These are phyloP conservation scores for Hyperopisus bebe DNA, from an alignment of 2,113 vertebrate genomes.

Conservation along the genomic window DNA sequence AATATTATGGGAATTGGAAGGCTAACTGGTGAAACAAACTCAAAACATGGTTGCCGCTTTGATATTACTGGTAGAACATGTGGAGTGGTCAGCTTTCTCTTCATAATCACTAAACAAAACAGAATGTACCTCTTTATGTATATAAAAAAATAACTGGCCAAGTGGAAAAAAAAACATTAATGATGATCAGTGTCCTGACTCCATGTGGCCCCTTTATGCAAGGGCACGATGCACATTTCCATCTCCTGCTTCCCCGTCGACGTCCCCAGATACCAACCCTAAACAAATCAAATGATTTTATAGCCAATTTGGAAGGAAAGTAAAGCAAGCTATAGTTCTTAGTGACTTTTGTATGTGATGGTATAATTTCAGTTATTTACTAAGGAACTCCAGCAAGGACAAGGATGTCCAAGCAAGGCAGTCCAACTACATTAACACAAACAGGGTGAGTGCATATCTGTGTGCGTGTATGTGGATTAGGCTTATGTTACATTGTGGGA, in stretches of 20 bases:
- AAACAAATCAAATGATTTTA: background rate
- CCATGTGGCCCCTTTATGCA: background rate
- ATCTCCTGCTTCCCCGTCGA: background rate
- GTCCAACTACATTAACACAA: background rate
- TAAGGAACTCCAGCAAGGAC: background rate
- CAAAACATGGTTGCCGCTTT: background rate
- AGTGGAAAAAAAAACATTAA: background rate
- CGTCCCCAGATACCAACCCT: background rate
- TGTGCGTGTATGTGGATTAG: background rate
- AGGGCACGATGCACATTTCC: background rate
- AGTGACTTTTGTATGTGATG: background rate
- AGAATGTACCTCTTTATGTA: background rate
- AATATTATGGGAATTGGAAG: background rate
- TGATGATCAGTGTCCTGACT: background rate
- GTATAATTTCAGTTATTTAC: background rate
- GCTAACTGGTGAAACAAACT: background rate
- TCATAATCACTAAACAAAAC: background rate
- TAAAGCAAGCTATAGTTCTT: background rate
- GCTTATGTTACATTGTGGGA: too few species aligned
- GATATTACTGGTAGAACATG: background rate
- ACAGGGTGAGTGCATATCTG: background rate
- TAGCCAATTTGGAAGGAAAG: background rate
- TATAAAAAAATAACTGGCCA: background rate
- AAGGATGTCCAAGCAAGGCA: background rate
- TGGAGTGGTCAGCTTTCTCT: background rate